These are phyloP conservation scores for Sitophilus oryzae DNA, from an alignment of 1,140 invertebrate genomes.

Conservation along the genomic window DNA sequence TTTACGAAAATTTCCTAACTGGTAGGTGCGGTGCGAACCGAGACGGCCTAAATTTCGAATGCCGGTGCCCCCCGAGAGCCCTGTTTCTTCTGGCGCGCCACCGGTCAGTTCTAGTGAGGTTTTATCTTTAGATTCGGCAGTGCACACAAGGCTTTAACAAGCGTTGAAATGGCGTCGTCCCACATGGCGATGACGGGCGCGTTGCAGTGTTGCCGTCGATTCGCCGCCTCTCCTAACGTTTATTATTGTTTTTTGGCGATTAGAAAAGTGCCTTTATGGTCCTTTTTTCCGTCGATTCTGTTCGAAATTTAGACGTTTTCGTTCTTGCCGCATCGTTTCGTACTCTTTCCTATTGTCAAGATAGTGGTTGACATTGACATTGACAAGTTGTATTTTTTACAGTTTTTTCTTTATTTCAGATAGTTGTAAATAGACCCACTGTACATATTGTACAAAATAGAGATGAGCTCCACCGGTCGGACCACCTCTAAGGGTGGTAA, in stretches of 20 bases:
- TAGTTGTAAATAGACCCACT: constrained; percentile 45
- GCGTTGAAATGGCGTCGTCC: constrained; percentile 43
- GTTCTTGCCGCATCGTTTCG: background rate
- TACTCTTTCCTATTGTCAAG: background rate
- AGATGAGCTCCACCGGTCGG: constrained; percentile 45
- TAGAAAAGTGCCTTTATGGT: background rate
- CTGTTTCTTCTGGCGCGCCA: background rate
- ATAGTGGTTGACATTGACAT: constrained; percentile 7
- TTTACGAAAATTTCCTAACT: constrained; percentile 18
- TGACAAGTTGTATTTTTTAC: constrained; percentile 1
- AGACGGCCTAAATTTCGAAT: background rate
- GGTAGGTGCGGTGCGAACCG: constrained; percentile 8
- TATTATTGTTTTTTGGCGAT: constrained; percentile 10
- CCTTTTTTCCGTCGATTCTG: background rate
- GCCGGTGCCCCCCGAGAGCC: background rate
- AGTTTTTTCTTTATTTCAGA: constrained; percentile 35
- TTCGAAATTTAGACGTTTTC: background rate
- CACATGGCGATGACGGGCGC: constrained; percentile 39
- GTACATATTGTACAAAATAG: constrained; percentile 45
- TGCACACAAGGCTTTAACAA: constrained; percentile 32
- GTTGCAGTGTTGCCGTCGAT: constrained; percentile 27
- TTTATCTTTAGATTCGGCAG: constrained; percentile 31
- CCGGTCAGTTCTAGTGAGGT: background rate
- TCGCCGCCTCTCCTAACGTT: constrained; percentile 7
- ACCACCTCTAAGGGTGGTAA: constrained; percentile 45